Conservation (phyloP, 2,888 invertebrate species). For the Leistus spinibarbis region DNA sequence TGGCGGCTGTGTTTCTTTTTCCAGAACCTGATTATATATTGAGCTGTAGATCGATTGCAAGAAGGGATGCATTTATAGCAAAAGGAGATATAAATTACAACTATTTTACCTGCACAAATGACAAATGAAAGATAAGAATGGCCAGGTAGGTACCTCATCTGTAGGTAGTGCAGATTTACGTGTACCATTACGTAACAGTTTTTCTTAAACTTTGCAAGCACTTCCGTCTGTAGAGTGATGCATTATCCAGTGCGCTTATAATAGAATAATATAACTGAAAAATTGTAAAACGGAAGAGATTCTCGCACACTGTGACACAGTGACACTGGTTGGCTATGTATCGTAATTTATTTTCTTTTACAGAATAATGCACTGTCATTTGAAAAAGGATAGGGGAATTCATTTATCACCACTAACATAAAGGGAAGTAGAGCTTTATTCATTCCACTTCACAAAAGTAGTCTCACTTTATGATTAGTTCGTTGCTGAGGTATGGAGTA, state of each 20-base stretch:
- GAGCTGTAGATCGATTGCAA: not conserved
- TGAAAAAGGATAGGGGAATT: slow-evolving; percentile 17
- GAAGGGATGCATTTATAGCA: not conserved
- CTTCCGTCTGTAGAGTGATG: slow-evolving; percentile 24
- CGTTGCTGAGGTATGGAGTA: not conserved
- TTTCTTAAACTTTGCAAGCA: slow-evolving; percentile 28
- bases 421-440: not conserved
- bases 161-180: slow-evolving; percentile 16
- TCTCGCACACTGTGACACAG: not conserved
- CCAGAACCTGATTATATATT: no score
- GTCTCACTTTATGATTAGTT: not conserved
- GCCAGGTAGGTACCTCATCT: not conserved
- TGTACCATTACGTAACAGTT: slow-evolving; percentile 26
- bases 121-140: not conserved
- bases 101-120: not conserved
- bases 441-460: not conserved
- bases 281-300: slow-evolving; percentile 19
- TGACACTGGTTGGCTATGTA: slow-evolving; percentile 14
- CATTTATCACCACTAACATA: slow-evolving; percentile 15
- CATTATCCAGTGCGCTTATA: slow-evolving; percentile 27
- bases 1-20: no score
- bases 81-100: not conserved
- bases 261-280: slow-evolving; percentile 36
- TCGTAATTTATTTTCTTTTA: slow-evolving; percentile 31
- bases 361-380: slow-evolving; percentile 27